Conservation (phyloP, 2,113 vertebrate genomes). For the Engraulis encrasicolus region DNA sequence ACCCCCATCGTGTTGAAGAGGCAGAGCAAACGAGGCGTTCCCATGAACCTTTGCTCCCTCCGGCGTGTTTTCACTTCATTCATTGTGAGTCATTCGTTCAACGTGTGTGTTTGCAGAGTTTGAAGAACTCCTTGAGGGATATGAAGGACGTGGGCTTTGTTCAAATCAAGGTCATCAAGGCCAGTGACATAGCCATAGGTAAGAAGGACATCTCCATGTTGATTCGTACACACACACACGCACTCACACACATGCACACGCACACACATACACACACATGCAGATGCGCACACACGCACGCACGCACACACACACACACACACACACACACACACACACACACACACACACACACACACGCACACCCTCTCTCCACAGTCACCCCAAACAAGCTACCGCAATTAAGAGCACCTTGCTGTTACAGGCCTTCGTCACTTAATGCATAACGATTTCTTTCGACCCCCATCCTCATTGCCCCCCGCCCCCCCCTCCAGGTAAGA, state of each 20-base stretch:
- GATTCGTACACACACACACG: no score
- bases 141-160: conserved; percentile 89
- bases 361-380: no score
- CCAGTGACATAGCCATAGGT: conserved; percentile 88
- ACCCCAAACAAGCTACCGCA: background rate
- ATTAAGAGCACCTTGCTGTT: background rate
- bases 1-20: no score
- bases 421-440: background rate
- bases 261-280: no score
- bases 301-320: no score
- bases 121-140: conserved; percentile 80
- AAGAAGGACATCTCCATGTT: conserved; percentile 70
- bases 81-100: background rate
- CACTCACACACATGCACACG: no score
- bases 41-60: background rate
- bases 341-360: no score
- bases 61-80: background rate
- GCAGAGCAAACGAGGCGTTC: background rate
- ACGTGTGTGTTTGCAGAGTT: conserved; percentile 69
- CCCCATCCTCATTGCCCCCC: no score
- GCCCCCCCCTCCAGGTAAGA: conserved; percentile 84
- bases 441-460: background rate
- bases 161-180: conserved; percentile 93
- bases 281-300: no score
- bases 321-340: no score